Evolutionary conservation across 1,140 invertebrate species (phyloP), one percentile per base, ranked within the genome.

Genomic region (Drosophila varians): DNA sequence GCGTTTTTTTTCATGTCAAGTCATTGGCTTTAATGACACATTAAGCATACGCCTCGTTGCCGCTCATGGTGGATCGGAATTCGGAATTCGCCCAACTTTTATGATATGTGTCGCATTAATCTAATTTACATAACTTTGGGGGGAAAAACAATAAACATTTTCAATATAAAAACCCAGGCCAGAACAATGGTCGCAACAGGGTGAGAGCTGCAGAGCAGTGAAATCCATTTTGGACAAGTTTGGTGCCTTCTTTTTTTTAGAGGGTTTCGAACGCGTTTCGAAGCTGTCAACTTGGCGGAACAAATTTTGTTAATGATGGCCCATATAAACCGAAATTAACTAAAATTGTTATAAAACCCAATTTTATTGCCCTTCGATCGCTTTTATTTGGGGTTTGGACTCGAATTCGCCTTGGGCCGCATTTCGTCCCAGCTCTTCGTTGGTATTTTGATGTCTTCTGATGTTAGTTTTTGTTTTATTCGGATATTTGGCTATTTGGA

Each of bases 41-140:
- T 87, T 86, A 86, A 86, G 82, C 77, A 86, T 86, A 86, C 82
- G 82, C 82, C 82, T 77, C 77, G 73, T 87, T 74, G 82, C 51
- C 62, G 61, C 74, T n/a, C n/a, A n/a, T n/a, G n/a, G n/a, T 28
- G 38, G 45, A 46, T 73, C 58, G 71, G 73, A 66, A 68, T 79
- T 79, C 52, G 71, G 73, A 75, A 71, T 79, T 78, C 52, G 54
- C 42, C 58, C 53, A 64, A 54, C 53, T 80, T 78, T 56, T 78
- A 77, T 58, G 75, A 78, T 60, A 53, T 74, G 53, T 62, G 66
- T 61, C 60, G 61, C 51, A 46, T 47, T 21, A 61, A 34, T 53
- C 80, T 76, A 64, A 84, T 84, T 84, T 84, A 56, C 79, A 84
- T 79, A 86, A 54, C 64, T 66, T 26, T 47, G 25, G 40, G 43